phyloP scores from a whole-genome alignment of 2,113 vertebrate species.

The Hemichromis elongatus region DNA sequence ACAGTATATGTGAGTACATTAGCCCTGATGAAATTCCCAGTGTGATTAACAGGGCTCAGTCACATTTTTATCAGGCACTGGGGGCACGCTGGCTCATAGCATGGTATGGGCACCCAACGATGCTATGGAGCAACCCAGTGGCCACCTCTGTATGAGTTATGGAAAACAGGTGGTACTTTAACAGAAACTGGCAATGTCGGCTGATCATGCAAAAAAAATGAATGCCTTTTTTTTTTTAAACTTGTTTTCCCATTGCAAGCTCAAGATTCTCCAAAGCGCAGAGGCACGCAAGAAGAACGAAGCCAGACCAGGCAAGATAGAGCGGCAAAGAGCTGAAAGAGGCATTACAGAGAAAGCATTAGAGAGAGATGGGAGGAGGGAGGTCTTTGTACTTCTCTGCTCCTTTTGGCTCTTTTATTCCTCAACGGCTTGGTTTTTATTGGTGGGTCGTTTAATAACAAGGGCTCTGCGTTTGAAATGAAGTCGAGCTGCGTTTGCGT shows the following conservation, averaged over 20 bases:
- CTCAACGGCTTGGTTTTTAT: slow-evolving; percentile 73
- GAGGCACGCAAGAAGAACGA: slow-evolving; percentile 36
- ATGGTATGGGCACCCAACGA: slow-evolving; percentile 52
- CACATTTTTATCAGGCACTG: slow-evolving; percentile 76
- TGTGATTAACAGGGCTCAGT: slow-evolving; percentile 78
- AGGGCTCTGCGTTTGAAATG: slow-evolving; percentile 72
- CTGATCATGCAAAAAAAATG: slow-evolving; percentile 72
- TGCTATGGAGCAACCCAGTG: slow-evolving; percentile 44
- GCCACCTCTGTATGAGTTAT: slow-evolving; percentile 69
- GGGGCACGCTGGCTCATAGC: slow-evolving; percentile 77
- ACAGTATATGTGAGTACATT: slow-evolving; percentile 26
- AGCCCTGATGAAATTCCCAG: slow-evolving; percentile 30
- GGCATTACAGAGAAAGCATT: slow-evolving; percentile 61
- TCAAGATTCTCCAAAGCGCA: slow-evolving; percentile 53
- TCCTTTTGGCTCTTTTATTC: slow-evolving; percentile 72
- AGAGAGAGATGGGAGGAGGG: slow-evolving; percentile 46
- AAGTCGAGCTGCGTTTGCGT: slow-evolving; percentile 66
- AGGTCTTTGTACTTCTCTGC: slow-evolving; percentile 68
- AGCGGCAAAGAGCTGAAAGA: slow-evolving; percentile 54
- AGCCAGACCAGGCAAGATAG: slow-evolving; percentile 51
- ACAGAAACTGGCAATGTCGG: slow-evolving; percentile 72
- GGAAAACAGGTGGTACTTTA: slow-evolving; percentile 74
- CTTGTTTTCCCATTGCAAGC: slow-evolving; percentile 54
- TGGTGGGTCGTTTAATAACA: slow-evolving; percentile 76
- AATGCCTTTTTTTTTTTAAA: slow-evolving; percentile 15